These are phyloP conservation scores for Anarrhichthys ocellatus DNA, from an alignment of 2,113 vertebrate species.

Conservation along the genomic window DNA sequence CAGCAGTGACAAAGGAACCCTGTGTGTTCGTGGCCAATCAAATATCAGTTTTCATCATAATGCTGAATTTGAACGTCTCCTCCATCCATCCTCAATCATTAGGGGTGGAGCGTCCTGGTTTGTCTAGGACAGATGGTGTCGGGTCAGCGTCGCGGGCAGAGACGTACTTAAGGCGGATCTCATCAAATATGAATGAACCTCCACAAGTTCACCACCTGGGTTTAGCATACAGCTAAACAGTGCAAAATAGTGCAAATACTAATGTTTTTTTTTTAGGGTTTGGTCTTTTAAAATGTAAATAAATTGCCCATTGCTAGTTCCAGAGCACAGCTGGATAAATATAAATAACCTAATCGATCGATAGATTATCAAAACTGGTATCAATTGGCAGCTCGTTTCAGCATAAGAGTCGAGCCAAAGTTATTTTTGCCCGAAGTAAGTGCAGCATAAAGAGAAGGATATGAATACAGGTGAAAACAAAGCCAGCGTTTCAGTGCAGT, in stretches of 20 bases:
- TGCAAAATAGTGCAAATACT: not conserved
- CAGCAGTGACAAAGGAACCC: conserved; percentile 16
- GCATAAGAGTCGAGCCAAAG: not conserved
- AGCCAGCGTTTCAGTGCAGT: conserved; percentile 1
- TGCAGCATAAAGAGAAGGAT: not conserved
- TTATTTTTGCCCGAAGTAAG: not conserved
- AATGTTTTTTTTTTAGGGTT: not conserved
- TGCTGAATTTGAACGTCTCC: not conserved
- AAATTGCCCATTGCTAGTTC: not conserved
- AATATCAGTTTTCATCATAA: conserved; percentile 15
- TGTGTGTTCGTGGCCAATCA: conserved; percentile 15
- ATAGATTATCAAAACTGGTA: not conserved
- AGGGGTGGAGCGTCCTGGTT: conserved; percentile 27
- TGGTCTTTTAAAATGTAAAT: not conserved
- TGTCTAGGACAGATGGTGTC: conserved; percentile 48
- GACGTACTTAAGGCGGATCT: conserved; percentile 32
- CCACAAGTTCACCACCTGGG: conserved; percentile 66
- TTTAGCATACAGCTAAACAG: not conserved
- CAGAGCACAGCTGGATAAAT: too few species aligned
- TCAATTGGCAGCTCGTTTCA: not conserved
- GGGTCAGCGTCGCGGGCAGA: conserved; percentile 63
- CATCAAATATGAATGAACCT: conserved; percentile 78
- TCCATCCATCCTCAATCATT: not conserved
- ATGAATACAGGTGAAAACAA: conserved; percentile 20
- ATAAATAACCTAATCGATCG: not conserved